A percentile compares a stretch with the other conserved stretches of the same genome.
Conservation (phyloP, 2,113 vertebrate genomes). For the Vulpes ferrilata region DNA sequence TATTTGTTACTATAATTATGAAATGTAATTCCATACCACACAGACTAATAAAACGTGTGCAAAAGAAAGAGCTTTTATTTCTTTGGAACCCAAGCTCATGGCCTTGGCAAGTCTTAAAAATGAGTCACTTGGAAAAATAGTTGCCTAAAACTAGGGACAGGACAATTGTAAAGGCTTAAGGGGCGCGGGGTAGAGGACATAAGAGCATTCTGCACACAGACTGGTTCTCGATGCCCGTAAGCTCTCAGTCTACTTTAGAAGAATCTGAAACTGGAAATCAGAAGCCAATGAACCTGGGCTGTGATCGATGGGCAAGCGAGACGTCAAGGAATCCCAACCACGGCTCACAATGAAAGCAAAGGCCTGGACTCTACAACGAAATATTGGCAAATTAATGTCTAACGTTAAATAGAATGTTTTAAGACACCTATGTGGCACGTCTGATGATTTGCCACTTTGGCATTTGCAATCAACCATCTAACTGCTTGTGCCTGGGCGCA, state of each 20-base stretch:
- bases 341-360: neutral
- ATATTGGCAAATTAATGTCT: neutral
- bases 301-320: neutral
- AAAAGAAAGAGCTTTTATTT: neutral
- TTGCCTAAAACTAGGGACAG: neutral
- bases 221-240: neutral
- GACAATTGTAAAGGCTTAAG: neutral
- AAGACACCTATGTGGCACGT: neutral
- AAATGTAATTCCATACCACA: slow-evolving; percentile 33
- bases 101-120: slow-evolving; percentile 53
- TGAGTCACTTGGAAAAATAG: slow-evolving; percentile 32
- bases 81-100: neutral
- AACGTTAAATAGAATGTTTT: neutral
- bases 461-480: slow-evolving; percentile 42
- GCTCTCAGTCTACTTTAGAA: neutral
- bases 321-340: neutral
- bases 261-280: slow-evolving; percentile 7
- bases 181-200: neutral
- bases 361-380: neutral
- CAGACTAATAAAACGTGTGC: slow-evolving; percentile 46
- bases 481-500: neutral
- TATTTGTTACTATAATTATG: slow-evolving; percentile 31
- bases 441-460: neutral
- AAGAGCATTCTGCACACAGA: neutral
- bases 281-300: neutral